Conservation (phyloP, 2,113 vertebrate genomes). For the Callopanchax toddi region DNA sequence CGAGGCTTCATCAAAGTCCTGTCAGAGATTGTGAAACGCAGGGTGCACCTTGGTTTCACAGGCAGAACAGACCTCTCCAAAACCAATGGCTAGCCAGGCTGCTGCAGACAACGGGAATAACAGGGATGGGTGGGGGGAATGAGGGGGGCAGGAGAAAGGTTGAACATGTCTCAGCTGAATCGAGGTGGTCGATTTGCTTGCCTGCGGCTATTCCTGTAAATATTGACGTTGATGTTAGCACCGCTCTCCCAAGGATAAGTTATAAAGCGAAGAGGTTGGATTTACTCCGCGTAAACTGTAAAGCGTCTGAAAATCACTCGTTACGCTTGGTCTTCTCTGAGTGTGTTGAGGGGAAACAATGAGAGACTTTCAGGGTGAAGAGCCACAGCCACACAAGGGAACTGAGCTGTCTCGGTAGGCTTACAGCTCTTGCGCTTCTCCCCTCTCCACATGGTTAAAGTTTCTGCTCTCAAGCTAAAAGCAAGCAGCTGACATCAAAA, state of each 20-base stretch:
- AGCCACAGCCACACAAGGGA: constrained; percentile 53
- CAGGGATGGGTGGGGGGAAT: constrained; percentile 7
- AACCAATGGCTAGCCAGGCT: constrained; percentile 44
- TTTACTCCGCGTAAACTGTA: constrained; percentile 59
- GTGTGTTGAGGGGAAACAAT: constrained; percentile 36
- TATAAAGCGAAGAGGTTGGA: constrained; percentile 64
- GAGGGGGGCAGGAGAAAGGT: constrained; percentile 52
- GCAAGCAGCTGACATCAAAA: constrained; percentile 72
- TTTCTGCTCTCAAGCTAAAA: constrained; percentile 72
- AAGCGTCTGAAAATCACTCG: constrained; percentile 59
- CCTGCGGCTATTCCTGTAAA: constrained; percentile 78
- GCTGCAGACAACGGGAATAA: constrained; percentile 45
- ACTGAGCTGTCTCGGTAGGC: constrained; percentile 51
- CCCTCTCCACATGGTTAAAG: constrained; percentile 60
- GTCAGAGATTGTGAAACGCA: constrained; percentile 19
- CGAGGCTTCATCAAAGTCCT: constrained; percentile 60
- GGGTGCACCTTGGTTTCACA: constrained; percentile 24
- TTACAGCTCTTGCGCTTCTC: constrained; percentile 49
- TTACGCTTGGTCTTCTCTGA: constrained; percentile 34
- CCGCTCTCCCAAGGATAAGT: constrained; percentile 76
- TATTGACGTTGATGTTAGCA: constrained; percentile 79
- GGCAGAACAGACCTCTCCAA: constrained; percentile 48
- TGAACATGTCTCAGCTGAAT: constrained; percentile 65
- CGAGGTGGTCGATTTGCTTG: constrained; percentile 72
- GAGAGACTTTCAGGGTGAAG: constrained; percentile 59